These are phyloP conservation scores for Amphiduros pacificus DNA, from an alignment of 2,888 invertebrate genomes.

Conservation along the genomic window DNA sequence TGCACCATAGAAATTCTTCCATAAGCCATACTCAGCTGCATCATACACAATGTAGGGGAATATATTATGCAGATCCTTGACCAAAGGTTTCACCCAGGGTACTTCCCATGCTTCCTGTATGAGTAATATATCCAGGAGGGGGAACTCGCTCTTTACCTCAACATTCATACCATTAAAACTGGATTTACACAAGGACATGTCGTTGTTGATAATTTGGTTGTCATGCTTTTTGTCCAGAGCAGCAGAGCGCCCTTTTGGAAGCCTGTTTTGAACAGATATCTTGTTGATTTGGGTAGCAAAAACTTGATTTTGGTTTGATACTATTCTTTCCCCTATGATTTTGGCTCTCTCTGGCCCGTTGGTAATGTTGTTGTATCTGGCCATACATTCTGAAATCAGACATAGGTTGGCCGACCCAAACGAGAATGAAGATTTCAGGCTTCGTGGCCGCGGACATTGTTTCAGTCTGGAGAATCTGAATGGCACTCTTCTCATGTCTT, in stretches of 20 bases:
- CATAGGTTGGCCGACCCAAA: neutral
- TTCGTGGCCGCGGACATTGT: no score
- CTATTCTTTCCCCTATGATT: neutral
- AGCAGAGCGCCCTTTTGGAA: no score
- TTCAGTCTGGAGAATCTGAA: no score
- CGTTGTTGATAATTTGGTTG: neutral
- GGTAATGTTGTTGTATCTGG: neutral
- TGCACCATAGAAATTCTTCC: neutral
- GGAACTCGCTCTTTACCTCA: neutral
- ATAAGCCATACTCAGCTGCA: constrained; percentile 38
- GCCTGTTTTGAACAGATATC: no score
- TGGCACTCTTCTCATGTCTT: no score
- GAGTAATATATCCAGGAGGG: constrained; percentile 44
- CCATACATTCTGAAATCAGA: neutral
- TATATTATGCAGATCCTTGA: constrained; percentile 41
- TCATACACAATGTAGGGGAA: constrained; percentile 53
- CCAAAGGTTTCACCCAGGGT: constrained; percentile 37
- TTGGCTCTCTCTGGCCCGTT: neutral
- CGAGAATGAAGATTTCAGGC: neutral
- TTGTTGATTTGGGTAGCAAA: no score
- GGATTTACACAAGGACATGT: no score
- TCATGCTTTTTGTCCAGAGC: neutral
- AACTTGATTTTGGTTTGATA: neutral
- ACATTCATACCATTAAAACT: no score
- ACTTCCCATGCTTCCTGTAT: constrained; percentile 55